These are phyloP conservation scores for Styela plicata DNA, from an alignment of 23 tunicate genomes.

Conservation along the genomic window DNA sequence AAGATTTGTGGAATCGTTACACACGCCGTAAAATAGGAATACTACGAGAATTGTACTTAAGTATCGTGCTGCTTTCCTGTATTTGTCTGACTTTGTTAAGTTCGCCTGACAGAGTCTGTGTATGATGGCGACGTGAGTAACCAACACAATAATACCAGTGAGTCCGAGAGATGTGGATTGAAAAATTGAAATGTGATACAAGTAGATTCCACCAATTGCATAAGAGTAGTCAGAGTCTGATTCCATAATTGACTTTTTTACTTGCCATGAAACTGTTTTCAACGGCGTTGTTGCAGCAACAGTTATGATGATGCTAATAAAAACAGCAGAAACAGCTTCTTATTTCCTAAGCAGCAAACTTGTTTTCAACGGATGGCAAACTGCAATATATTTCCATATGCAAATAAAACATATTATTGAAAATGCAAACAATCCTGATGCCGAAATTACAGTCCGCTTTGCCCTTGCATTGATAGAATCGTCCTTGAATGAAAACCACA, in stretches of 20 bases:
- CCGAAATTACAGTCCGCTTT: background rate
- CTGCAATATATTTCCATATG: background rate
- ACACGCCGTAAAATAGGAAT: background rate
- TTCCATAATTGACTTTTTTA: background rate
- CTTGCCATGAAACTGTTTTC: background rate
- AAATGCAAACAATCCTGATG: background rate
- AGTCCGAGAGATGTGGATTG: background rate
- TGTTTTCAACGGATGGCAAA: background rate
- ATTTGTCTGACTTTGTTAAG: background rate
- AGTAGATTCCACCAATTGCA: background rate
- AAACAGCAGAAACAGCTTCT: background rate
- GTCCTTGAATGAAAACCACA: background rate
- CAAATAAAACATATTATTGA: background rate
- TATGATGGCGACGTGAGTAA: background rate
- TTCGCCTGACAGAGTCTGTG: background rate
- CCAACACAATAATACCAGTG: background rate
- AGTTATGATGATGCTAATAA: background rate
- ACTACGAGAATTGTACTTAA: background rate
- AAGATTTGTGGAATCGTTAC: background rate
- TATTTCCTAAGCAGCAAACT: background rate
- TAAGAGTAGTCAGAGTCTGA: background rate
- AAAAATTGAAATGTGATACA: too few relatives aligned
- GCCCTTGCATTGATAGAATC: background rate
- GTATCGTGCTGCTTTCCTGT: background rate
- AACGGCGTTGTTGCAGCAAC: background rate